Percentiles rank a stretch among this genome's conserved stretches.
These are phyloP conservation scores for Bembecia ichneumoniformis DNA, from an alignment of 2,888 invertebrate species.

Conservation along the genomic window DNA sequence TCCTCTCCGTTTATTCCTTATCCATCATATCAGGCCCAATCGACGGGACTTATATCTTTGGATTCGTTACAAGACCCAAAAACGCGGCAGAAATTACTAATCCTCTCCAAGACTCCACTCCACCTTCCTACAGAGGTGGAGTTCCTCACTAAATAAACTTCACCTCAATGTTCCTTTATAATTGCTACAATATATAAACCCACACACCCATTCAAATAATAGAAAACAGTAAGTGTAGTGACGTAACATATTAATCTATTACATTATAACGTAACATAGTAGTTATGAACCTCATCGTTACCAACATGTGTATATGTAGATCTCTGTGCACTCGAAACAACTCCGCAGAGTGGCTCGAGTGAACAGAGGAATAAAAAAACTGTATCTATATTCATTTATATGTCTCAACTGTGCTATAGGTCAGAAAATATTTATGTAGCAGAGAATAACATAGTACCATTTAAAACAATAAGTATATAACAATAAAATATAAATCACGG, in stretches of 20 bases:
- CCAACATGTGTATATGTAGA: slow-evolving; percentile 58
- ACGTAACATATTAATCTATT: slow-evolving; percentile 63
- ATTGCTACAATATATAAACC: slow-evolving; percentile 31
- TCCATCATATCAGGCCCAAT: slow-evolving; percentile 52
- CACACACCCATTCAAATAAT: slow-evolving; percentile 45
- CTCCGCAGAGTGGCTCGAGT: too few relatives aligned
- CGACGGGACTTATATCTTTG: slow-evolving; percentile 38
- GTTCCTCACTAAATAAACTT: slow-evolving; percentile 53
- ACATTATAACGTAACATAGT: slow-evolving; percentile 62
- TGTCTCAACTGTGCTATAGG: too few relatives aligned
- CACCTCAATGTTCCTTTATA: slow-evolving; percentile 35
- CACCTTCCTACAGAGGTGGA: slow-evolving; percentile 44
- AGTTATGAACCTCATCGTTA: slow-evolving; percentile 45
- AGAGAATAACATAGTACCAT: slow-evolving; percentile 37
- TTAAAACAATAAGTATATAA: slow-evolving; percentile 57
- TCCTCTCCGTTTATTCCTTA: slow-evolving; percentile 59
- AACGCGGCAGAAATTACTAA: slow-evolving; percentile 32
- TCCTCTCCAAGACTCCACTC: slow-evolving; percentile 35
- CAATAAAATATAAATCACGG: slow-evolving; percentile 45
- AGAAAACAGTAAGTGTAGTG: slow-evolving; percentile 43
- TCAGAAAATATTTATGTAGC: slow-evolving; percentile 39
- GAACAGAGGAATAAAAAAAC: slow-evolving; percentile 54
- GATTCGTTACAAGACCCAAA: slow-evolving; percentile 45
- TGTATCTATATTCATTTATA: slow-evolving; percentile 47
- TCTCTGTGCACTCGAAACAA: too few relatives aligned